Evolutionary conservation across 2,113 vertebrate genomes (phyloP), one percentile per base, ranked within the genome.

Genomic region (Capricornis sumatraensis): DNA sequence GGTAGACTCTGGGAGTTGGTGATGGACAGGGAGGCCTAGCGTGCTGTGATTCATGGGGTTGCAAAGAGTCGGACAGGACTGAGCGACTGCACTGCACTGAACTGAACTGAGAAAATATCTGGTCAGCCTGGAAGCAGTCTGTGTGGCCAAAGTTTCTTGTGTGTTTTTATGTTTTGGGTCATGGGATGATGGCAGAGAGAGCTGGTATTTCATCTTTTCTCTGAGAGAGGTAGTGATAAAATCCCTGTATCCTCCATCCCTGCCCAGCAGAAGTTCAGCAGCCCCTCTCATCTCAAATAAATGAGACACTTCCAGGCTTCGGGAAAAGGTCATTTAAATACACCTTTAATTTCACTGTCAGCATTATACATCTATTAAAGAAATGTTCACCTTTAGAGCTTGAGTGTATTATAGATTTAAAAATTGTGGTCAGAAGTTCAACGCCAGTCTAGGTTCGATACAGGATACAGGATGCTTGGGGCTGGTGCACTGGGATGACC

Each of bases 331-430:
- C 43, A 10, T 67, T 25, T 5, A 27, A 76, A 85, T 45, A 58
- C 8, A 71, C 3, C 57, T 74, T 55, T 87, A 83, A 91, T 47
- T 67, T 40, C 43, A 76, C 87, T 47, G n/a, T 12, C n/a, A 30
- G 21, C 33, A 45, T 23, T 71, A 50, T 28, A 53, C 33, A 58
- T 90, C 91, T 85, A 21, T n/a, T 74, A 50, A 74, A 96, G 74
- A 93, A 93, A 53, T 87, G 28, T 43, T 53, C 3, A n/a, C 47
- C 7, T 2, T 74, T 12, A 74, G 15, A 55, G 15, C 15, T 62
- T 64, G 52, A 60, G 5, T 55, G 1, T 30, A 60, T 5, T 60
- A 2, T 19, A 52, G 40, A 57, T 21, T 82, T 17, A 50, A 78
- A 83, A 94, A 74, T 36, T n/a, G 3, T 45, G 10, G 11, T 13